Percentiles rank a stretch among this genome's conserved stretches.
Conservation (phyloP, 2,113 vertebrate species). For the Patagioenas fasciata region DNA sequence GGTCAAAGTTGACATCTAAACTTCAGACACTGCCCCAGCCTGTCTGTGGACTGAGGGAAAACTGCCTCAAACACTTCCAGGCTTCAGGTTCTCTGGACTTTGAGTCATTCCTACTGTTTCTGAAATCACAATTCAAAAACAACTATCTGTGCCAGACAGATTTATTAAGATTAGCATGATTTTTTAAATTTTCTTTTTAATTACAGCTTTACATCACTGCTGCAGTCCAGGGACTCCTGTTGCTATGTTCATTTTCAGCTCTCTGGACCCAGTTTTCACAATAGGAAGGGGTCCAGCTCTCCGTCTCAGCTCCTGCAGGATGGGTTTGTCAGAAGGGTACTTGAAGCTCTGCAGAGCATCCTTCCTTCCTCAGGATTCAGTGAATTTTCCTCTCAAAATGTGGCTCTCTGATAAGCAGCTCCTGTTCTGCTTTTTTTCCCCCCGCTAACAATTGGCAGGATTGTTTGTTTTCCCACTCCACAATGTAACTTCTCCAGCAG, state of each 20-base stretch:
- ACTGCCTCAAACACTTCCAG: neutral
- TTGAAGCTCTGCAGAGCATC: constrained; percentile 6
- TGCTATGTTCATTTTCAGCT: neutral
- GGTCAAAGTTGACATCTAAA: neutral
- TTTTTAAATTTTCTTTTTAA: neutral
- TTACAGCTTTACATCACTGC: neutral
- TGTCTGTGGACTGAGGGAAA: neutral
- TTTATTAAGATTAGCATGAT: neutral
- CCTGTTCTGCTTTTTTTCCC: neutral
- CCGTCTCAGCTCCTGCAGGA: neutral
- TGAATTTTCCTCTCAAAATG: constrained; percentile 3
- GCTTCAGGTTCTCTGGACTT: neutral
- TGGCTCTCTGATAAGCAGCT: constrained; percentile 8
- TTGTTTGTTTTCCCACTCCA: constrained; percentile 24
- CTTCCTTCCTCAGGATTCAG: constrained; percentile 33
- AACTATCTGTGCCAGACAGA: neutral
- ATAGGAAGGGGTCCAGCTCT: neutral
- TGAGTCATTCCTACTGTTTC: neutral
- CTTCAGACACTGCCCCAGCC: neutral
- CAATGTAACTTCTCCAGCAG: neutral
- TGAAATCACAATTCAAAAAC: neutral
- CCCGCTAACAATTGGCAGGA: neutral
- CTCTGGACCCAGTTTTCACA: neutral
- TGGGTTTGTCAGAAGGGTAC: neutral
- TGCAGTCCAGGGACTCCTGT: neutral